Conservation (phyloP, 2,888 invertebrate species). For the Orthonevra nobilis region DNA sequence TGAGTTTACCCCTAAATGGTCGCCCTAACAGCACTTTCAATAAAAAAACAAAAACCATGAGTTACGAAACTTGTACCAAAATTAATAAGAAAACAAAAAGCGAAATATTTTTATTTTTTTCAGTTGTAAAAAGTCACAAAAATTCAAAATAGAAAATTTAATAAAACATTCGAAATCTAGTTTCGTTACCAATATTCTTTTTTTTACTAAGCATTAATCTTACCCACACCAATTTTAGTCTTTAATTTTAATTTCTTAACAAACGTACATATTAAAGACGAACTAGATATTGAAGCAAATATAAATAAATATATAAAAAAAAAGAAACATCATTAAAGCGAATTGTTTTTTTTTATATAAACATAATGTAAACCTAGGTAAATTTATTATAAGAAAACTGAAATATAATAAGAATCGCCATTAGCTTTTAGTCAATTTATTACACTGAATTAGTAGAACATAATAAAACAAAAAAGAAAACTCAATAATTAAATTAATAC, state of each 20-base stretch:
- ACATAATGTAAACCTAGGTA: constrained; percentile 54
- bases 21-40: constrained; percentile 42
- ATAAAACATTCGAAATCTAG: constrained; percentile 40
- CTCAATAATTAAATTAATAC: constrained; percentile 33
- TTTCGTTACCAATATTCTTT: too few species aligned
- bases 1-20: constrained; percentile 29
- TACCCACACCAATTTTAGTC: too few species aligned
- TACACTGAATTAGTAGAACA: constrained; percentile 48
- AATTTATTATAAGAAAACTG: constrained; percentile 48
- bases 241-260: constrained; percentile 13
- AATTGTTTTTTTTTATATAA: constrained; percentile 62
- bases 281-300: constrained; percentile 60
- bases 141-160: constrained; percentile 17
- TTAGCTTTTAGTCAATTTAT: constrained; percentile 70
- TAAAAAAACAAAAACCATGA: constrained; percentile 5
- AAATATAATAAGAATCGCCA: constrained; percentile 62
- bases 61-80: constrained; percentile 31
- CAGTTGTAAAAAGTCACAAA: constrained; percentile 22
- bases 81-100: constrained; percentile 19
- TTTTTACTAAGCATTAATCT: too few species aligned
- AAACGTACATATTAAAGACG: constrained; percentile 62
- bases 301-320: constrained; percentile 19
- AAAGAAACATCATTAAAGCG: constrained; percentile 47
- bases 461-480: constrained; percentile 30
- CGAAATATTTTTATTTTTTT: constrained; percentile 17